Conservation (phyloP, 2,797 vertebrate genomes). For the Heliangelus exortis region DNA sequence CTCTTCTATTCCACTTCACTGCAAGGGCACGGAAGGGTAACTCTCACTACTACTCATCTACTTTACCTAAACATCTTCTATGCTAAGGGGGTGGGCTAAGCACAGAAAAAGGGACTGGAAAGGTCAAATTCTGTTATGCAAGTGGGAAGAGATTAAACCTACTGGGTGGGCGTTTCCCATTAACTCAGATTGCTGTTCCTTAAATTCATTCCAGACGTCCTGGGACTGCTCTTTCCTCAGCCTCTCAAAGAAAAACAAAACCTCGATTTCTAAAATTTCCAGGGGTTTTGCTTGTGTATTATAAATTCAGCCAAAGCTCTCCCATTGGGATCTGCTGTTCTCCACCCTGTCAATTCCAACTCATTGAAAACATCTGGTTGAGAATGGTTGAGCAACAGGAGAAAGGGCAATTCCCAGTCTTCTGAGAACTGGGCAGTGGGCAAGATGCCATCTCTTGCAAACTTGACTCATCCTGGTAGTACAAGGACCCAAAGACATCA, state of each 20-base stretch:
- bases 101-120: background rate
- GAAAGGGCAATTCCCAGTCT: background rate
- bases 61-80: background rate
- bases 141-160: constrained; percentile 13
- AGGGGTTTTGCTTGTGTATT: constrained; percentile 33
- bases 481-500: background rate
- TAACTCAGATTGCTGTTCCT: background rate
- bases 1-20: background rate
- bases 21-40: background rate
- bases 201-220: constrained; percentile 40
- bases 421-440: background rate
- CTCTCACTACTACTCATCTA: background rate
- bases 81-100: background rate
- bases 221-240: constrained; percentile 22
- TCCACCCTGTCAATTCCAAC: constrained; percentile 17
- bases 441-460: background rate
- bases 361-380: constrained; percentile 53
- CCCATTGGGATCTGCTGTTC: constrained; percentile 51
- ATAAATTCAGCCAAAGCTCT: constrained; percentile 40
- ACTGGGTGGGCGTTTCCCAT: background rate
- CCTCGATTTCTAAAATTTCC: constrained; percentile 2
- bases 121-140: constrained; percentile 9
- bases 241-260: constrained; percentile 50
- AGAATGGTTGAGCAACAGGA: background rate
- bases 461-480: background rate